These are phyloP conservation scores for Agrochola lychnidis DNA, from an alignment of 2,888 invertebrate species.

Conservation along the genomic window DNA sequence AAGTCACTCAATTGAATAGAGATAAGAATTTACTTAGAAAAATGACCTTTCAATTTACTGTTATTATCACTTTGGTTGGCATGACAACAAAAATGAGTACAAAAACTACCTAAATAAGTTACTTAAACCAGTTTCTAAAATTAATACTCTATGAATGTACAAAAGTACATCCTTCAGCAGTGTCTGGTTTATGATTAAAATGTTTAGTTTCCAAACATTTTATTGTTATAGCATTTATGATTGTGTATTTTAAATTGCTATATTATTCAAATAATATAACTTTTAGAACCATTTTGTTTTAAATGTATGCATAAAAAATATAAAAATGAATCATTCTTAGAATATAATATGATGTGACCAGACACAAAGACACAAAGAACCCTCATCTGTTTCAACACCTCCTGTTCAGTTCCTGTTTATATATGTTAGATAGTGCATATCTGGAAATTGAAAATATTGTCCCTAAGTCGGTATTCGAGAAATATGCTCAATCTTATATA, in stretches of 20 bases:
- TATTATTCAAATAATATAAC: constrained; percentile 21
- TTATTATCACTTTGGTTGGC: constrained; percentile 15
- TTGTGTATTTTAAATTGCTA: background rate
- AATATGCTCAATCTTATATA: background rate
- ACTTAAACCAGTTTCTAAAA: background rate
- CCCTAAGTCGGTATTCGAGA: background rate
- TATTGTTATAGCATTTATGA: background rate
- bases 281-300: background rate
- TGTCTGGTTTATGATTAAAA: background rate
- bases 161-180: background rate
- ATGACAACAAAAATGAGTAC: constrained; percentile 6
- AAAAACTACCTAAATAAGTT: background rate
- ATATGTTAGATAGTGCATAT: background rate
- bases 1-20: constrained; percentile 23
- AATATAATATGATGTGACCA: background rate
- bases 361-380: background rate
- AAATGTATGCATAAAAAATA: background rate
- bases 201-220: constrained; percentile 2
- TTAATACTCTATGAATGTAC: background rate
- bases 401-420: background rate
- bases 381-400: background rate
- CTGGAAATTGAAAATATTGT: background rate
- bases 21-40: constrained; percentile 2
- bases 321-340: background rate
- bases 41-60: constrained; percentile 2